phyloP scores from a whole-genome alignment of 2,888 invertebrate genomes.

The Osmoderma eremita region DNA sequence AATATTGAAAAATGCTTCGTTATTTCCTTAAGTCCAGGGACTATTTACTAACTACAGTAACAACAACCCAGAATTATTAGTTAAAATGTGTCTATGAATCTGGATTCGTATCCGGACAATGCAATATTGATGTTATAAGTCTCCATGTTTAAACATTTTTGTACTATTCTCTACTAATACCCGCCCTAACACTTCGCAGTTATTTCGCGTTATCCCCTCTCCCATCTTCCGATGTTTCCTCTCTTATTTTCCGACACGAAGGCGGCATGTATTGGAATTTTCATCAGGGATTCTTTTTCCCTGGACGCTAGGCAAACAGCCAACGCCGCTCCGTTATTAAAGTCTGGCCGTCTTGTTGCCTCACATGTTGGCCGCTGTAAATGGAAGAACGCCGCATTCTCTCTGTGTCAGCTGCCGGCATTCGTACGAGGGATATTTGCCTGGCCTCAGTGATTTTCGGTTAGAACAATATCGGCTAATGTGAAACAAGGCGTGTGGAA shows the following conservation, averaged over 20 bases:
- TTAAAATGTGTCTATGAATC: no score
- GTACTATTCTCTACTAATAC: constrained; percentile 18
- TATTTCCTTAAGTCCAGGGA: no score
- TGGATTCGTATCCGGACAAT: no score
- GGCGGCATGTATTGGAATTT: constrained; percentile 29
- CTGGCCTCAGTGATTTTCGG: constrained; percentile 24
- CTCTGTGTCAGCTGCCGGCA: constrained; percentile 16
- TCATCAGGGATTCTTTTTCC: constrained; percentile 30
- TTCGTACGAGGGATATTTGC: constrained; percentile 7
- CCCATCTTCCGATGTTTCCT: neutral
- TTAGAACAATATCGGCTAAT: constrained; percentile 29
- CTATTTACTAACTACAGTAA: no score
- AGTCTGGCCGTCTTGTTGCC: constrained; percentile 9
- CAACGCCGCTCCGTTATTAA: constrained; percentile 30
- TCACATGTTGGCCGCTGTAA: neutral
- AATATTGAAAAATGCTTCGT: no score
- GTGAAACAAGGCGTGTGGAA: constrained; percentile 16
- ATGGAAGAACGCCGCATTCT: constrained; percentile 24
- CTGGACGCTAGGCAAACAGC: constrained; percentile 33
- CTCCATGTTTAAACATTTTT: constrained; percentile 28
- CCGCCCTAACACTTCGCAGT: constrained; percentile 21
- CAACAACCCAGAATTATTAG: no score
- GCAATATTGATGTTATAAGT: neutral
- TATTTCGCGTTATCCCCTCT: constrained; percentile 12
- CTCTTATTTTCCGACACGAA: neutral